Percentiles rank a stretch among this genome's conserved stretches.
Conservation (phyloP, 2,113 vertebrate genomes). For the Rhea pennata region DNA sequence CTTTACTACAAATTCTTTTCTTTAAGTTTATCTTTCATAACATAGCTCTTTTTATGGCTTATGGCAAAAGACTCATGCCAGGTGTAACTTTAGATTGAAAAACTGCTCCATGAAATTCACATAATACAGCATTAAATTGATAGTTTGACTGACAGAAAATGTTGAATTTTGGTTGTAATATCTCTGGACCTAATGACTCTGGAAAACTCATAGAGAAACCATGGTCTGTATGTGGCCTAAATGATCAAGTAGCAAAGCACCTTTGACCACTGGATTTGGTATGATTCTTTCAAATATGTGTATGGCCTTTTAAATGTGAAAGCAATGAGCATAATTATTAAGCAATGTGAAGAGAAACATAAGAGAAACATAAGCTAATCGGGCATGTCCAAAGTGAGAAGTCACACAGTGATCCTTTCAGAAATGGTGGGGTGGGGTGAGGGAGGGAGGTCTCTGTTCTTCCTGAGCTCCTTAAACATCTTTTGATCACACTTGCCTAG, state of each 20-base stretch:
- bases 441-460: background rate
- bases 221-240: background rate
- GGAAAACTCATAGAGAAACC: background rate
- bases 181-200: background rate
- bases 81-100: background rate
- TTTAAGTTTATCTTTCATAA: background rate
- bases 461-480: background rate
- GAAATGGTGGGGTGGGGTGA: background rate
- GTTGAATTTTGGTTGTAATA: background rate
- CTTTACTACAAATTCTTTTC: background rate
- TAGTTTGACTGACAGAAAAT: background rate
- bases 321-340: background rate
- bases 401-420: background rate
- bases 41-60: background rate
- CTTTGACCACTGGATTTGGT: background rate
- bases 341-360: background rate
- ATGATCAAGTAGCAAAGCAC: background rate
- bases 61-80: background rate
- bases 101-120: background rate
- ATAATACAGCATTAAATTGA: background rate
- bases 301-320: background rate
- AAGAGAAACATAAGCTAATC: background rate
- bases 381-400: background rate
- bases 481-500: background rate
- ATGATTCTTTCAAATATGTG: background rate